Conservation (phyloP, 2,888 invertebrate genomes). For the Salticus scenicus region DNA sequence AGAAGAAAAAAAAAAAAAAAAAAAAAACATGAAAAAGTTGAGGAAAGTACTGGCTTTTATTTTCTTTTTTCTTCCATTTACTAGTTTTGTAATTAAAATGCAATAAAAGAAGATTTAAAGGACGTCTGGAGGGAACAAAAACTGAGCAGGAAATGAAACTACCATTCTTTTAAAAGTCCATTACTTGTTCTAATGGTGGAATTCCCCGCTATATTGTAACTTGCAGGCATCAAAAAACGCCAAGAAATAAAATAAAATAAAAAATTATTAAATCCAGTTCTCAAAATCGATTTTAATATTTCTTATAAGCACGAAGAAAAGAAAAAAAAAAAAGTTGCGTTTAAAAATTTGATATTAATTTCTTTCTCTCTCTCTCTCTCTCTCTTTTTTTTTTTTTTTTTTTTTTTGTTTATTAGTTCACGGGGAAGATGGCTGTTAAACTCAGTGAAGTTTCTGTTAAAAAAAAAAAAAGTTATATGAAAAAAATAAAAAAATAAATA, state of each 20-base stretch:
- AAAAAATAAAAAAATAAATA: neutral
- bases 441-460: neutral
- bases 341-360: too few species aligned
- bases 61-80: too few species aligned
- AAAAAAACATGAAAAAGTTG: too few species aligned
- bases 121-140: neutral
- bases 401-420: neutral
- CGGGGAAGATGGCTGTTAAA: too few species aligned
- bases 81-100: neutral
- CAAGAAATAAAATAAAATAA: neutral
- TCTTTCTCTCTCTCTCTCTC: too few species aligned
- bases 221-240: too few species aligned
- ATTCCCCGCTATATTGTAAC: too few species aligned
- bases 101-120: neutral
- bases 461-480: neutral
- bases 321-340: too few species aligned
- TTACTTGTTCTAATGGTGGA: neutral
- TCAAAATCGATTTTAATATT: conserved; percentile 15
- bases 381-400: too few species aligned
- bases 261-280: neutral
- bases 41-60: too few species aligned
- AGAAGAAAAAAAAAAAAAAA: too few species aligned
- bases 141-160: neutral
- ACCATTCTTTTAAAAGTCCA: conserved; percentile 4
- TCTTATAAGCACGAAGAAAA: neutral